Evolutionary conservation across 2,113 vertebrate species (phyloP), one percentile per base, ranked within the genome.

Genomic region (Verasper variegatus): DNA sequence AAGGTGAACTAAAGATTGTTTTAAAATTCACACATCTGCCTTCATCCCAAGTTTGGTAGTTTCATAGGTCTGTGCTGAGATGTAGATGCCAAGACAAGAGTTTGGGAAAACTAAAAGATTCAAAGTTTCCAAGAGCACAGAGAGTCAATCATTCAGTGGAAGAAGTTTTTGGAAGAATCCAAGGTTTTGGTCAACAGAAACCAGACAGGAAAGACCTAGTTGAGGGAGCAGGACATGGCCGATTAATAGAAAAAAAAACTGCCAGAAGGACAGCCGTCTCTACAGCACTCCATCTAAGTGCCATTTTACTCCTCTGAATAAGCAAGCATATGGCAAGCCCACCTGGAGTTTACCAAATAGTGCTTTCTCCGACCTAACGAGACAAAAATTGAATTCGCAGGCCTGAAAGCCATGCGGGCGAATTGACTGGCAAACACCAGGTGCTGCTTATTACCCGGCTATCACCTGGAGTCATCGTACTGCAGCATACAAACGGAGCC

Each of bases 291-390:
- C 57, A 68, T 74, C 59, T 72, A n/a, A 62, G 42, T 51, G 52
- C 51, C 61, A 65, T 77, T 67, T 63, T 10, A 21, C 71, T 71
- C 75, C 0, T 10, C 55, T 66, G 69, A 83, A 68, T 62, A 66
- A 86, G 83, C 68, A 69, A 59, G 42, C 81, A 78, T 75, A 82
- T 82, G 76, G 79, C 72, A 27, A 64, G 40, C 75, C 75, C 78
- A 82, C 78, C 88, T 82, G 88, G 72, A 77, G 71, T 82, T 76
- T 51, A 80, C 68, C 66, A 74, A 81, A 79, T 42, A 63, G 7
- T 27, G 68, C 63, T 73, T 82, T 54, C 64, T 81, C 67, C 55
- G 17, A 49, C 57, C 76, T 84, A 83, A 85, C 76, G 79, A 76
- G 76, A 78, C 52, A 57, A 61, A 68, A 80, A 84, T 70, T 31